Percentiles rank a stretch among this genome's conserved stretches.
These are phyloP conservation scores for Ips typographus DNA, from an alignment of 1,140 invertebrate species.

Conservation along the genomic window DNA sequence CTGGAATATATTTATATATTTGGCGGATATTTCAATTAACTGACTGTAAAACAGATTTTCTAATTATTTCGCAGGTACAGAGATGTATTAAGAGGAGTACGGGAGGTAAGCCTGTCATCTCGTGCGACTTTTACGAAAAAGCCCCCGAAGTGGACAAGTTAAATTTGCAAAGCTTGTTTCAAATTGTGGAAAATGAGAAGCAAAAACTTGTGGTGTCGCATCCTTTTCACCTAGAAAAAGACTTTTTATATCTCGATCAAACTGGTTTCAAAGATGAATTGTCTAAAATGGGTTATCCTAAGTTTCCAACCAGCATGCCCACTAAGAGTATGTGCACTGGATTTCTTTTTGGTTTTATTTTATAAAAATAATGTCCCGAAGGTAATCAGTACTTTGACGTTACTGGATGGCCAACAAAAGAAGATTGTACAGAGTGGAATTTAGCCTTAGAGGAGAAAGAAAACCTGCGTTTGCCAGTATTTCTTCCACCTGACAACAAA, in stretches of 20 bases:
- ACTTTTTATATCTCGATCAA: slow-evolving; percentile 20
- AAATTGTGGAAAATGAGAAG: slow-evolving; percentile 70
- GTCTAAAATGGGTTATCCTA: slow-evolving; percentile 33
- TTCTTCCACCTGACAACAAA: slow-evolving; percentile 74
- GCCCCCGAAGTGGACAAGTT: slow-evolving; percentile 53
- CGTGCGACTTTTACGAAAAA: slow-evolving; percentile 56
- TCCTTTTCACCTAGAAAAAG: slow-evolving; percentile 11
- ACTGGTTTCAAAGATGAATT: slow-evolving; percentile 19
- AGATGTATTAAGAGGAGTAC: slow-evolving; percentile 56
- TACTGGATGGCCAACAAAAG: slow-evolving; percentile 46
- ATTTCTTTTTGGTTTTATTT: background rate
- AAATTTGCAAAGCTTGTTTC: slow-evolving; percentile 55
- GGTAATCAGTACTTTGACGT: slow-evolving; percentile 47
- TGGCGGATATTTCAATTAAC: too few relatives aligned
- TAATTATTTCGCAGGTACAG: slow-evolving; percentile 47
- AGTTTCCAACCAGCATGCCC: slow-evolving; percentile 44
- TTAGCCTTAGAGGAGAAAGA: slow-evolving; percentile 47
- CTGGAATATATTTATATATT: too few relatives aligned
- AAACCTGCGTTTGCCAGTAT: slow-evolving; percentile 58
- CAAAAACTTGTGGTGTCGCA: slow-evolving; percentile 47
- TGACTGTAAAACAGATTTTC: too few relatives aligned
- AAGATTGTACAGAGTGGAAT: slow-evolving; percentile 48
- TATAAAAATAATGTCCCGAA: slow-evolving; percentile 2
- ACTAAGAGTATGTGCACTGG: slow-evolving; percentile 25
- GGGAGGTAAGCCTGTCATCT: slow-evolving; percentile 54